These are phyloP conservation scores for Chrysotoxum bicinctum DNA, from an alignment of 2,888 invertebrate genomes.

Conservation along the genomic window DNA sequence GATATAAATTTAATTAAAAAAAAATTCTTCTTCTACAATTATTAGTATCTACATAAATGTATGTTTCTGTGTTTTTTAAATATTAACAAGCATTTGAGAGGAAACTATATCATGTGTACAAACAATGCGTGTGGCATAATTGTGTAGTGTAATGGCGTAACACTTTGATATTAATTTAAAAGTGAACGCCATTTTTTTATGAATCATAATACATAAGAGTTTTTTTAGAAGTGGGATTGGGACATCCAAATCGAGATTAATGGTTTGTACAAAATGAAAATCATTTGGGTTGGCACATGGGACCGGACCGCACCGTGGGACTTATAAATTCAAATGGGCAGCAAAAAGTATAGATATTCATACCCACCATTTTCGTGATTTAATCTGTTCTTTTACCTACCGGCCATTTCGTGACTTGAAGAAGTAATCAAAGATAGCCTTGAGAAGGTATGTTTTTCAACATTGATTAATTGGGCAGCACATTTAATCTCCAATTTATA, in stretches of 20 bases:
- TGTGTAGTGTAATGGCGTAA: background rate
- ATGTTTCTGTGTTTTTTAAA: background rate
- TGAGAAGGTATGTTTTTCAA: background rate
- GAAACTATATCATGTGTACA: background rate
- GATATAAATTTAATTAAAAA: constrained; percentile 48
- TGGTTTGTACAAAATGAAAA: background rate
- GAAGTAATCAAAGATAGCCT: background rate
- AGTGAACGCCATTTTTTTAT: constrained; percentile 17
- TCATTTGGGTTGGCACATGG: constrained; percentile 6
- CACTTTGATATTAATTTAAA: constrained; percentile 24
- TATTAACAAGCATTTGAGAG: background rate
- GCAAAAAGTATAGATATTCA: background rate
- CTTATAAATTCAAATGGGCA: background rate
- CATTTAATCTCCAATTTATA: background rate
- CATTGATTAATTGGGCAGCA: background rate
- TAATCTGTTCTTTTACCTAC: background rate
- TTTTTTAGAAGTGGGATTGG: background rate
- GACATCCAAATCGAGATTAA: constrained; percentile 16
- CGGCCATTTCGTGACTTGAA: constrained; percentile 6
- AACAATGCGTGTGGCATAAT: constrained; percentile 10
- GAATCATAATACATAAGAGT: background rate
- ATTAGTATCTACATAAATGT: too few species aligned
- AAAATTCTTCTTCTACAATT: background rate
- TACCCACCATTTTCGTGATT: background rate
- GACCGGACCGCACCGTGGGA: background rate